Percentiles rank a stretch among this genome's conserved stretches.
Evolutionary conservation across 2,888 invertebrate genomes (phyloP).

Genomic region (Calliscelio sp.): DNA sequence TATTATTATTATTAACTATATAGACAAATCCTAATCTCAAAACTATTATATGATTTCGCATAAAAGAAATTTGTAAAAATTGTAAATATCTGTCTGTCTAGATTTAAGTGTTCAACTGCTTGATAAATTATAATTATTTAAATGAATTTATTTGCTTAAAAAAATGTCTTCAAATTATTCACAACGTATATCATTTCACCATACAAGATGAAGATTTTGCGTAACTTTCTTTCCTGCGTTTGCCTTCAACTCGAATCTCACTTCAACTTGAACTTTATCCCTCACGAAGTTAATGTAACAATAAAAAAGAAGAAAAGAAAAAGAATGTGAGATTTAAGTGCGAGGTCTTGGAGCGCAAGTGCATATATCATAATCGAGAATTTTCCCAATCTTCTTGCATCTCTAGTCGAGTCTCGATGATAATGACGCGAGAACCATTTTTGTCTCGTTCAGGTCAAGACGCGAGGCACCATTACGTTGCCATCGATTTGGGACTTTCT

Average conservation of each 20-base stretch:
- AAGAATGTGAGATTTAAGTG: conserved; percentile 56
- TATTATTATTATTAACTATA: not conserved
- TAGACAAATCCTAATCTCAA: not conserved
- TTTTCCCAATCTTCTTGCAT: conserved; percentile 74
- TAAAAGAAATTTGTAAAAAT: conserved; percentile 61
- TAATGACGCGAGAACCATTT: conserved; percentile 71
- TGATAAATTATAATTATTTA: conserved; percentile 61
- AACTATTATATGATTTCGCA: not conserved
- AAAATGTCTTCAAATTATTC: too few relatives aligned
- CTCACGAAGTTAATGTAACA: conserved; percentile 32
- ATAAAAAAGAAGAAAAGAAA: too few relatives aligned
- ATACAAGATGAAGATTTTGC: conserved; percentile 53
- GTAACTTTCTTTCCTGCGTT: conserved; percentile 68
- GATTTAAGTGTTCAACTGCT: conserved; percentile 53
- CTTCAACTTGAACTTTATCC: conserved; percentile 38
- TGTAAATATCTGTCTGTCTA: conserved; percentile 59
- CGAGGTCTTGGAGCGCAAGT: too few relatives aligned
- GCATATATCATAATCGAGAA: conserved; percentile 66
- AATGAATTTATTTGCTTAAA: not conserved
- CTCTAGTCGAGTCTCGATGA: conserved; percentile 74
- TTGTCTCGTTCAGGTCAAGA: conserved; percentile 70
- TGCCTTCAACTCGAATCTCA: conserved; percentile 48
- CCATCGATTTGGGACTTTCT: conserved; percentile 73
- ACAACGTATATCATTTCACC: too few relatives aligned
- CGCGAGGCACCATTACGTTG: conserved; percentile 68